phyloP scores from a whole-genome alignment of 2,113 vertebrate species.

The Mormyrus iriodes region DNA sequence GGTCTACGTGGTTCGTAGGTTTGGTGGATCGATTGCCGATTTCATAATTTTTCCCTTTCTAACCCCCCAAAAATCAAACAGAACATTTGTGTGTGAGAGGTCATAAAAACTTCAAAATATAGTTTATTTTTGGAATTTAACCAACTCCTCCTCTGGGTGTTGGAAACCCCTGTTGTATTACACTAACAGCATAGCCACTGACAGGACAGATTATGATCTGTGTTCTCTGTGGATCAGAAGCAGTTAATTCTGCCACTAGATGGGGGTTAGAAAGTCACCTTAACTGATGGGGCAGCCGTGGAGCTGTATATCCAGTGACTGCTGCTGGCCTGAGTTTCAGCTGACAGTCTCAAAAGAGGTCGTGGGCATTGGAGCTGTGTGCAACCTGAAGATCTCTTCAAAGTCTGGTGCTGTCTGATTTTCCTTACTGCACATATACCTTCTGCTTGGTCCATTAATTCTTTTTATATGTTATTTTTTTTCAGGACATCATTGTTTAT shows the following conservation, averaged over 20 bases:
- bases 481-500: background rate
- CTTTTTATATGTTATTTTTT: background rate
- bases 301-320: background rate
- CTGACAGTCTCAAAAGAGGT: background rate
- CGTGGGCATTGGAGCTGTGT: background rate
- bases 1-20: no score
- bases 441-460: background rate
- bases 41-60: no score
- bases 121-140: background rate
- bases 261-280: background rate
- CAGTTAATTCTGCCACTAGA: background rate
- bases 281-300: background rate
- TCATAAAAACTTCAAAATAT: background rate
- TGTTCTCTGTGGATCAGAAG: background rate
- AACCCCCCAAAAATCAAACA: no score
- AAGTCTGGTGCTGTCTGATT: background rate
- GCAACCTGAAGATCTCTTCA: background rate
- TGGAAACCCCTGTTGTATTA: background rate
- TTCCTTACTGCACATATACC: background rate
- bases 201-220: background rate
- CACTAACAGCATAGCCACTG: background rate
- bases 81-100: no score
- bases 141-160: background rate
- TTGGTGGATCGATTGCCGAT: no score
- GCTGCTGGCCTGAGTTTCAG: background rate